Percentiles rank a stretch among this genome's conserved stretches.
Evolutionary conservation across 1,140 invertebrate genomes (phyloP).

Genomic region (Reticulitermes speratus): DNA sequence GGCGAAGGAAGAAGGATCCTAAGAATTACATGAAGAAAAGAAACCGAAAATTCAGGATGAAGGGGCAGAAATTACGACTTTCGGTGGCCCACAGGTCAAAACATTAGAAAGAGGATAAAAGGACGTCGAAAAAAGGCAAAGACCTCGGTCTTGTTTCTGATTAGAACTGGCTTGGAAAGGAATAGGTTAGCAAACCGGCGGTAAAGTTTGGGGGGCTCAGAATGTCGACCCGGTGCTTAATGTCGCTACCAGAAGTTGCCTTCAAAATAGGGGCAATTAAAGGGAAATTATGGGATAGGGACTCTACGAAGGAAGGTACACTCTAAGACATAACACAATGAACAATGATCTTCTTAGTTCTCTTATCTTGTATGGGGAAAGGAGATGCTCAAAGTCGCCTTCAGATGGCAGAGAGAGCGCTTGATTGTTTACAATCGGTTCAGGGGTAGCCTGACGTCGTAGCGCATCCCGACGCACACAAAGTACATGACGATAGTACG

Average conservation of each 20-base stretch:
- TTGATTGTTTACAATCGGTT: no score
- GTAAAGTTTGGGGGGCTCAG: not conserved
- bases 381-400: no score
- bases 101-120: not conserved
- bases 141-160: constrained; percentile 3
- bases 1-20: not conserved
- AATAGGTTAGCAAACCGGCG: not conserved
- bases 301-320: not conserved
- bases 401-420: no score
- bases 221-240: not conserved
- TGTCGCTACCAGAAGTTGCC: not conserved
- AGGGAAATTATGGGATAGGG: not conserved
- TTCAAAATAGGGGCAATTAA: constrained; percentile 9
- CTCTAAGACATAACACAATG: not conserved
- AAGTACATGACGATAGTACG: no score
- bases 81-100: not conserved
- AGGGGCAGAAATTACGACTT: not conserved
- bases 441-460: no score
- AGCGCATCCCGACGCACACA: no score
- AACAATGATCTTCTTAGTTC: not conserved
- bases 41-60: not conserved
- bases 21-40: not conserved
- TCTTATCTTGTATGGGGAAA: no score
- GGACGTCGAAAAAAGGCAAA: not conserved
- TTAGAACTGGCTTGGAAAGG: constrained; percentile 6